phyloP scores from a whole-genome alignment of 2,113 vertebrate species.

The Chloropsis cyanopogon region DNA sequence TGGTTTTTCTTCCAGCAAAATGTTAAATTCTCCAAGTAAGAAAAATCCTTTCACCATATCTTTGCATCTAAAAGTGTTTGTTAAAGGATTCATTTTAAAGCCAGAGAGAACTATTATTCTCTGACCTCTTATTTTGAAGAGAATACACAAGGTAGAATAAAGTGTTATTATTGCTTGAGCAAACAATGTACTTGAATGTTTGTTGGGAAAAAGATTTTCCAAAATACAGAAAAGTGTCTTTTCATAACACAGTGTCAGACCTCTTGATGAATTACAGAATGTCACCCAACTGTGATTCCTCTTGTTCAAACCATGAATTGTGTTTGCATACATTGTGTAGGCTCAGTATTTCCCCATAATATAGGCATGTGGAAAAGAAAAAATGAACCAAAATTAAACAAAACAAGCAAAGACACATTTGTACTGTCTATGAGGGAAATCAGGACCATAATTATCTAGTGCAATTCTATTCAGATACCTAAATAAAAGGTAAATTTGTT shows the following conservation, averaged over 20 bases:
- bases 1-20: not conserved
- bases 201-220: conserved; percentile 12
- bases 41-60: not conserved
- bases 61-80: conserved; percentile 17
- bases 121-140: conserved; percentile 19
- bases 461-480: not conserved
- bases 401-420: not conserved
- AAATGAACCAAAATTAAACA: not conserved
- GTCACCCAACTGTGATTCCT: not conserved
- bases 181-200: conserved; percentile 26
- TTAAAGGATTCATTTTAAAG: conserved; percentile 20
- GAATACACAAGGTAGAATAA: conserved; percentile 7
- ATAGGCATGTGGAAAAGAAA: not conserved
- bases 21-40: not conserved
- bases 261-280: conserved; percentile 30
- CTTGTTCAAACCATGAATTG: not conserved
- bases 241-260: conserved; percentile 4
- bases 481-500: conserved; percentile 21
- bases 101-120: not conserved
- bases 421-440: not conserved
- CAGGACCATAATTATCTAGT: conserved; percentile 16
- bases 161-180: conserved; percentile 43
- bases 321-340: not conserved
- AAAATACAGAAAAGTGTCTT: not conserved
- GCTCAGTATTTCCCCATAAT: conserved; percentile 28